phyloP scores from a whole-genome alignment of 2,888 invertebrate genomes.

The Polydrusus tereticollis region DNA sequence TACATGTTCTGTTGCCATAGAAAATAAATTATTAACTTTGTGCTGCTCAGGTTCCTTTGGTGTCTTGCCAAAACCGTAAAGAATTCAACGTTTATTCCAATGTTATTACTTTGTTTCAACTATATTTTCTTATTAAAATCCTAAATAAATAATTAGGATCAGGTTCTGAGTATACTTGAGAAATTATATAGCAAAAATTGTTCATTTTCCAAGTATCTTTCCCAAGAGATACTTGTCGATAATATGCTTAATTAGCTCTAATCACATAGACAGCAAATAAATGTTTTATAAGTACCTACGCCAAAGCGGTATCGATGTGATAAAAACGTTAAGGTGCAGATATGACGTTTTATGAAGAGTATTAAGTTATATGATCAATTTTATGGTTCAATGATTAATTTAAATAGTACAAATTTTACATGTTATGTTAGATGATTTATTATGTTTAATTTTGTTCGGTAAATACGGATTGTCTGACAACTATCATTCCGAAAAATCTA shows the following conservation, averaged over 20 bases:
- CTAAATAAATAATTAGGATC: too few relatives aligned
- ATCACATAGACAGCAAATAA: background rate
- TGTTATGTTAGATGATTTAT: background rate
- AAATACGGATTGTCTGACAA: background rate
- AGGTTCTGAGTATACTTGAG: too few relatives aligned
- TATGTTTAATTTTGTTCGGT: background rate
- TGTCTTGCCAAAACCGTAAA: background rate
- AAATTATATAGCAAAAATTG: too few relatives aligned
- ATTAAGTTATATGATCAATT: background rate
- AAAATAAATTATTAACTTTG: background rate
- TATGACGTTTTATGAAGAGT: background rate
- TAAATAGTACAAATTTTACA: background rate
- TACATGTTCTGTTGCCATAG: background rate
- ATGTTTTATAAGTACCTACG: background rate
- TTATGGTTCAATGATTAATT: background rate
- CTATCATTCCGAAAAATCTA: too few relatives aligned
- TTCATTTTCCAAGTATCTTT: too few relatives aligned
- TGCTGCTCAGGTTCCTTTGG: background rate
- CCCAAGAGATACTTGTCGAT: too few relatives aligned
- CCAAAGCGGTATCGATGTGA: conserved; percentile 6
- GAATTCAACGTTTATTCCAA: too few relatives aligned
- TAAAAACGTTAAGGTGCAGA: conserved; percentile 12
- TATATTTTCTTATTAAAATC: too few relatives aligned
- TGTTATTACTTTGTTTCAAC: too few relatives aligned
- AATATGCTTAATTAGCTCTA: too few relatives aligned